Base-by-base conservation (phyloP, 1,140 invertebrate genomes). In the Contarinia nasturtii region DNA sequence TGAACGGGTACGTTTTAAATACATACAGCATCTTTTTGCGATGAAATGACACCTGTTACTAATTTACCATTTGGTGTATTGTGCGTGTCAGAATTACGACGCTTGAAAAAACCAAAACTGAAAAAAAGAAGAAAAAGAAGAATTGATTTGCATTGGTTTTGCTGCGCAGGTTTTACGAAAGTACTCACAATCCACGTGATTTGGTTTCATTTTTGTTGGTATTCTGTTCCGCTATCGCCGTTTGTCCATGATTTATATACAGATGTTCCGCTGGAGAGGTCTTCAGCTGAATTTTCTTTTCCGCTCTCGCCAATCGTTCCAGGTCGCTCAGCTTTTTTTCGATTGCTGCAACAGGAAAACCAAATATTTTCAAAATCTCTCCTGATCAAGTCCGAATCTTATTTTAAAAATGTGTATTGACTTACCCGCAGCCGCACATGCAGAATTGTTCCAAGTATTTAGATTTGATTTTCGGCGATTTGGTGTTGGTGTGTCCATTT, bases 51-150 rank as follows among this genome's bases (percentile, higher is more conserved):
- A 51, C 47, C 57, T 50, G 42, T 50, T 66, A 44, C 52, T 57
- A 60, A 50, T 48, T 58, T 52, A 54, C 59, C 53, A 60, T 67
- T 58, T 54, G 60, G 51, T 55, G 54, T 57, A 61, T 59, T 49
- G 49, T 54, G 53, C 50, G 54, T 55, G 58, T 62, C 53, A 52
- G 62, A 63, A 51, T 63, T 63, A 48, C 60, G 60, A 34, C 55
- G 65, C 55, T 59, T 69, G 55, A 61, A 70, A 61, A 66, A 71
- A 65, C 58, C 70, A 52, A 59, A 70, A 63, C 58, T 70, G 58
- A 40, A 37, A 56, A 52, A 17, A 46, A 50, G 33, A 46, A 45
- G 37, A 51, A 20, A 49, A 47, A 53, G 2, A 22, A 12, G 12
- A 22, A 19, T 33, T 27, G 22, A 41, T 27, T 42, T n/a, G 47